Evolutionary conservation across 2,888 invertebrate species (phyloP).

Genomic region (Smittia sp.): DNA sequence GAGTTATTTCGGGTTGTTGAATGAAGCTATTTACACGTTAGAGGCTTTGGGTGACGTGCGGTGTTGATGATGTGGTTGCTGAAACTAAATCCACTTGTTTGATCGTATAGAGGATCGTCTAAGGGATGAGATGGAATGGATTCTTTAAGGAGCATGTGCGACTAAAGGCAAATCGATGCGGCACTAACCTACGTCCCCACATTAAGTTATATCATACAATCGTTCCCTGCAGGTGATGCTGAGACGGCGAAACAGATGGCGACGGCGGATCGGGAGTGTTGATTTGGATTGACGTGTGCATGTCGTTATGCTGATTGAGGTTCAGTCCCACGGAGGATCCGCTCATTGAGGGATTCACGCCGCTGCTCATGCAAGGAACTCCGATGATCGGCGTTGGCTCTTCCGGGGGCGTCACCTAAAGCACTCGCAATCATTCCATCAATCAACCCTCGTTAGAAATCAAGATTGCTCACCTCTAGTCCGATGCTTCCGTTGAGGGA

Average conservation of each 20-base stretch:
- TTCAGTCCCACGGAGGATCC: constrained; percentile 46
- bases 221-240: constrained; percentile 81
- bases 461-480: constrained; percentile 58
- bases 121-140: background rate
- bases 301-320: constrained; percentile 19
- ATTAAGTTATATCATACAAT: constrained; percentile 94
- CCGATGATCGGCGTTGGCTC: constrained; percentile 55
- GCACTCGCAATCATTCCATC: background rate
- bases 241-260: constrained; percentile 52
- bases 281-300: constrained; percentile 44
- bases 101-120: constrained; percentile 38
- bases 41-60: background rate
- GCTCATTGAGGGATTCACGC: constrained; percentile 52
- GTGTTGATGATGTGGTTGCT: background rate
- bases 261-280: constrained; percentile 58
- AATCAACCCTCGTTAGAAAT: background rate
- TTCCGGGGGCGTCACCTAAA: constrained; percentile 65
- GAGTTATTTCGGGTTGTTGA: background rate
- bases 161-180: background rate
- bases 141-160: background rate
- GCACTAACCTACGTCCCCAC: constrained; percentile 70
- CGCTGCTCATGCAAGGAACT: constrained; percentile 50
- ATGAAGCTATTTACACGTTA: constrained; percentile 6
- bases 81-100: constrained; percentile 37
- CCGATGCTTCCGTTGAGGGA: constrained; percentile 84